Percentiles rank a stretch among this genome's conserved stretches.
phyloP scores from a whole-genome alignment of 2,113 vertebrate genomes.

The Pogonocichla stellata region DNA sequence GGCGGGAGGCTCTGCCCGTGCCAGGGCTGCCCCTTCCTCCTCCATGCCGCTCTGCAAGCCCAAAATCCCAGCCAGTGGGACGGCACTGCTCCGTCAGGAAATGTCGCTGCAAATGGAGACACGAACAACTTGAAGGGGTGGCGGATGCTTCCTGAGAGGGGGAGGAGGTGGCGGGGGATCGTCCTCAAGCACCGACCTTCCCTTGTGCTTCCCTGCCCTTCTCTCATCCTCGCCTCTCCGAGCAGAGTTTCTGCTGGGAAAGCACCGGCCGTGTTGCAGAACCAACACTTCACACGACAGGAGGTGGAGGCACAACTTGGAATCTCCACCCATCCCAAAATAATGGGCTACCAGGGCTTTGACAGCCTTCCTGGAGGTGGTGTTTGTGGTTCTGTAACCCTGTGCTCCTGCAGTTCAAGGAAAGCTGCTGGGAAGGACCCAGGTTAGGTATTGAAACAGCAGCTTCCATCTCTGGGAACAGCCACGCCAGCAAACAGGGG shows the following conservation, averaged over 20 bases:
- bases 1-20: neutral
- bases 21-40: neutral
- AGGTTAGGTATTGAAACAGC: neutral
- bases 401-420: neutral
- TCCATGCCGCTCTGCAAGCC: accelerated
- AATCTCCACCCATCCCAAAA: neutral
- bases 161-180: accelerated
- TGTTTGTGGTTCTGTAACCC: neutral
- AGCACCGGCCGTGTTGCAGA: neutral
- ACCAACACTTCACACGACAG: neutral
- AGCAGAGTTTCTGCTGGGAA: neutral
- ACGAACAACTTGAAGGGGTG: neutral
- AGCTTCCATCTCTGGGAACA: neutral
- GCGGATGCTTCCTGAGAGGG: neutral
- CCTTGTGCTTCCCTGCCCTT: neutral
- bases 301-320: neutral
- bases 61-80: neutral
- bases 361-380: neutral
- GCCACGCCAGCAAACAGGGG: neutral
- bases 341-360: neutral
- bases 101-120: neutral
- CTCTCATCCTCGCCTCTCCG: neutral
- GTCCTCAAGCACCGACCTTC: accelerated
- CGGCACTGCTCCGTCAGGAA: neutral
- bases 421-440: neutral